These are phyloP conservation scores for Acrossocheilus fasciatus DNA, from an alignment of 2,797 vertebrate species.

Conservation along the genomic window DNA sequence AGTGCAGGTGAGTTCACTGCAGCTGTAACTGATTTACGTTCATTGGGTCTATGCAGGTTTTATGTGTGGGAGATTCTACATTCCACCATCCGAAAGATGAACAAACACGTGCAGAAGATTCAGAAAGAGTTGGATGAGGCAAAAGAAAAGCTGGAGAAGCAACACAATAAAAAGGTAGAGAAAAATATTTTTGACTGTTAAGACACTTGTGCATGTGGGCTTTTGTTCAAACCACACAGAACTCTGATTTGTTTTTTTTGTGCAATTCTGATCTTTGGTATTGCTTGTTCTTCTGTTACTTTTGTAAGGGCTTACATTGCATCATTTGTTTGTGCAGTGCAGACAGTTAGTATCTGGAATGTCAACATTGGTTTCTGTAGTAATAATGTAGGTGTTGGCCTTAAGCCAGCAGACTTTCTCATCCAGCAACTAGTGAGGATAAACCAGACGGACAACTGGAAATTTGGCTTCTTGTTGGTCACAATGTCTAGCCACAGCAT, in stretches of 20 bases:
- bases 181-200: background rate
- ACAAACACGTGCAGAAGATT: constrained; percentile 98
- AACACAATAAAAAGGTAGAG: constrained; percentile 87
- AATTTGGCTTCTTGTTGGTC: background rate
- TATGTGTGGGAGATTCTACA: constrained; percentile 98
- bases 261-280: background rate
- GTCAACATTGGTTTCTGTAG: background rate
- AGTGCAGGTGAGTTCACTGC: background rate
- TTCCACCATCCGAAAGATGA: constrained; percentile 98
- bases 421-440: background rate
- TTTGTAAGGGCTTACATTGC: background rate
- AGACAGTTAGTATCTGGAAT: background rate
- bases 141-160: constrained; percentile 94
- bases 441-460: background rate
- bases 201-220: background rate
- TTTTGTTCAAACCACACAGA: background rate
- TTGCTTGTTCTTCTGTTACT: background rate
- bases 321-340: background rate
- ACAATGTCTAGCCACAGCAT: background rate
- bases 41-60: constrained; percentile 76
- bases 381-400: background rate
- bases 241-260: background rate
- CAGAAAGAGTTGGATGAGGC: constrained; percentile 95
- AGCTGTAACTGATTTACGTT: background rate
- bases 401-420: background rate